Conservation (phyloP, 2,113 vertebrate species). For the Rallus limicola region DNA sequence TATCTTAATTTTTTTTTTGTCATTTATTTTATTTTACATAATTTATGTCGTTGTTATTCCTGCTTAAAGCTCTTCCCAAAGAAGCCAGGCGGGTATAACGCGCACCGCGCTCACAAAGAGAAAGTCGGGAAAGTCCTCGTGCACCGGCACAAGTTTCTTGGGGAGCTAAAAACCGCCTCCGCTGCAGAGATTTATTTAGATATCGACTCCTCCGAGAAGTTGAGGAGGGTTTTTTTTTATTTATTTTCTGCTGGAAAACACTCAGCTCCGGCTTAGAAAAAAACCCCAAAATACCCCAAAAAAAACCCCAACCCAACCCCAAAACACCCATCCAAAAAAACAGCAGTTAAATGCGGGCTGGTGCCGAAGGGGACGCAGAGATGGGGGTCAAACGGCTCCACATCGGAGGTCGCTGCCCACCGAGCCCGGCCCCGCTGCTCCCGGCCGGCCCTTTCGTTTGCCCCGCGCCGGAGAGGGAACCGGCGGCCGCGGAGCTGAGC, state of each 20-base stretch:
- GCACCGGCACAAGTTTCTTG: conserved; percentile 7
- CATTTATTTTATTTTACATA: no score
- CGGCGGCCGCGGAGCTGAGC: background rate
- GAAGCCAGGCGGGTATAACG: background rate
- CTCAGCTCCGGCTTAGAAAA: background rate
- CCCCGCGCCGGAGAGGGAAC: background rate
- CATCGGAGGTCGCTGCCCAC: background rate
- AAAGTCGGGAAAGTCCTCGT: conserved; percentile 39
- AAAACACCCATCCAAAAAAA: background rate
- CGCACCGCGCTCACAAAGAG: conserved; percentile 1
- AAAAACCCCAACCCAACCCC: background rate
- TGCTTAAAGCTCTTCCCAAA: background rate
- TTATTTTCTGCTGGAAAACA: background rate
- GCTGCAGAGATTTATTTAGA: background rate
- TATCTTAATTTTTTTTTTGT: background rate
- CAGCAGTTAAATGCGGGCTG: background rate
- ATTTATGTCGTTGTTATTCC: no score
- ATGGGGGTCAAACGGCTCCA: background rate
- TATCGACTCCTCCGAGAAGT: background rate
- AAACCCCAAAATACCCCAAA: no score
- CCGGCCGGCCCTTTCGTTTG: background rate
- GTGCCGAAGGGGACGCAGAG: background rate
- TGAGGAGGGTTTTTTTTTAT: background rate
- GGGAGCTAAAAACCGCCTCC: background rate
- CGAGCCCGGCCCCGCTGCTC: background rate